Percentiles rank a stretch among this genome's conserved stretches.
phyloP scores from a whole-genome alignment of 2,888 invertebrate species.

The Frankliniella fusca region DNA sequence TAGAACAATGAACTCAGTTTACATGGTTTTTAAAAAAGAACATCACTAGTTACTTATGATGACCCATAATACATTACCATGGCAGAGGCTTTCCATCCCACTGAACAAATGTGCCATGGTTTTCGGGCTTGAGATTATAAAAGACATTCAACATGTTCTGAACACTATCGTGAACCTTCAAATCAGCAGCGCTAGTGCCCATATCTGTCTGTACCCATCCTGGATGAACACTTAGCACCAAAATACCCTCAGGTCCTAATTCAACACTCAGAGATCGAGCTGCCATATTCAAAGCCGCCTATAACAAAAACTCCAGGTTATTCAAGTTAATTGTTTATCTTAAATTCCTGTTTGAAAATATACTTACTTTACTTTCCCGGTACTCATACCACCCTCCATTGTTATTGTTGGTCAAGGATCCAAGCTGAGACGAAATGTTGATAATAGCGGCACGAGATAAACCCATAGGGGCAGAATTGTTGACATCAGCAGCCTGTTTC shows the following conservation, averaged over 20 bases:
- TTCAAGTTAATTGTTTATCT: conserved; percentile 25
- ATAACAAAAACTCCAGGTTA: conserved; percentile 42
- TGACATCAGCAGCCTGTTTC: conserved; percentile 61
- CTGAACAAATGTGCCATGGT: conserved; percentile 74
- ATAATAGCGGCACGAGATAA: conserved; percentile 65
- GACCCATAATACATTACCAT: conserved; percentile 54
- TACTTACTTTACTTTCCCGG: conserved; percentile 74
- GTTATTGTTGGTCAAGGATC: conserved; percentile 69
- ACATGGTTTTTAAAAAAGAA: not conserved
- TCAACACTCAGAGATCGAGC: conserved; percentile 81
- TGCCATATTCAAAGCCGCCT: conserved; percentile 82
- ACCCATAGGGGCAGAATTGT: conserved; percentile 55
- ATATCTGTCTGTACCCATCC: conserved; percentile 90
- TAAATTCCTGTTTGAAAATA: conserved; percentile 11
- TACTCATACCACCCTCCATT: conserved; percentile 81
- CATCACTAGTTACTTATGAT: not conserved
- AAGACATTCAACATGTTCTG: conserved; percentile 63
- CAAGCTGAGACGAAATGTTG: conserved; percentile 78
- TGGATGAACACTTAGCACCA: conserved; percentile 73
- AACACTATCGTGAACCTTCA: conserved; percentile 66
- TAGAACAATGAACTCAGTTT: not conserved
- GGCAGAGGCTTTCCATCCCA: conserved; percentile 68
- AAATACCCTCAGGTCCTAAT: conserved; percentile 66
- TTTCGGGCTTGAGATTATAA: conserved; percentile 55
- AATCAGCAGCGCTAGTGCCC: conserved; percentile 76